These are phyloP conservation scores for Capitulum mitella DNA, from an alignment of 2,888 invertebrate species.

Conservation along the genomic window DNA sequence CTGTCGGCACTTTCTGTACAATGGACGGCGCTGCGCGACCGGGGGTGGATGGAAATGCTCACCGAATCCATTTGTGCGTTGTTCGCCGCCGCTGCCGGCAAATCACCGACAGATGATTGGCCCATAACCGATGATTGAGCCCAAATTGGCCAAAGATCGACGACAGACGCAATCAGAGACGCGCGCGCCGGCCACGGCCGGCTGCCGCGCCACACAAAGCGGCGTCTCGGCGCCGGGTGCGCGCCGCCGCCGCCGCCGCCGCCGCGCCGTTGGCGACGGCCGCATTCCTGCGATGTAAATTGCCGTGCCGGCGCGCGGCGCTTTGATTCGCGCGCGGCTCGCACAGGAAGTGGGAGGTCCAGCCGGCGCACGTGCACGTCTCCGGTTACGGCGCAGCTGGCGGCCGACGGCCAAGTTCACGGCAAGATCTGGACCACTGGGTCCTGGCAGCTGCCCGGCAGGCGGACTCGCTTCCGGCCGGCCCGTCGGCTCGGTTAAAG, in stretches of 20 bases:
- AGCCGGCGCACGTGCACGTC: neutral
- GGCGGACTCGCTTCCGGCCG: neutral
- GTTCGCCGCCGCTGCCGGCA: neutral
- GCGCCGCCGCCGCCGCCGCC: neutral
- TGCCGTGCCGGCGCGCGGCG: neutral
- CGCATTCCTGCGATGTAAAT: neutral
- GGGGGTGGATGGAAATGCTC: neutral
- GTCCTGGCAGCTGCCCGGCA: neutral
- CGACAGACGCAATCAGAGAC: neutral
- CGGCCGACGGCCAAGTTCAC: neutral
- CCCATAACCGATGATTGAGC: neutral
- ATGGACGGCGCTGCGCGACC: neutral
- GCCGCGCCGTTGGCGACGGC: no score
- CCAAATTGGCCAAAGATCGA: slow-evolving; percentile 12
- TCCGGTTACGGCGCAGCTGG: neutral
- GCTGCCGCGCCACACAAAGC: neutral
- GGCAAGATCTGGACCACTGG: neutral
- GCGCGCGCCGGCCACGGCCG: neutral
- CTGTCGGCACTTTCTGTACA: neutral
- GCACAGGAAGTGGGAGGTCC: slow-evolving; percentile 7
- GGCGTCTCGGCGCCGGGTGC: neutral
- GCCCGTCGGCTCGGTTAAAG: neutral
- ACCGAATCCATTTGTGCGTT: neutral
- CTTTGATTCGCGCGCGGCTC: neutral
- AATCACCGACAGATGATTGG: slow-evolving; percentile 13